A percentile compares a stretch with the other conserved stretches of the same genome.
Evolutionary conservation across 2,113 vertebrate genomes (phyloP).

Genomic region (Motacilla tschutschensis): DNA sequence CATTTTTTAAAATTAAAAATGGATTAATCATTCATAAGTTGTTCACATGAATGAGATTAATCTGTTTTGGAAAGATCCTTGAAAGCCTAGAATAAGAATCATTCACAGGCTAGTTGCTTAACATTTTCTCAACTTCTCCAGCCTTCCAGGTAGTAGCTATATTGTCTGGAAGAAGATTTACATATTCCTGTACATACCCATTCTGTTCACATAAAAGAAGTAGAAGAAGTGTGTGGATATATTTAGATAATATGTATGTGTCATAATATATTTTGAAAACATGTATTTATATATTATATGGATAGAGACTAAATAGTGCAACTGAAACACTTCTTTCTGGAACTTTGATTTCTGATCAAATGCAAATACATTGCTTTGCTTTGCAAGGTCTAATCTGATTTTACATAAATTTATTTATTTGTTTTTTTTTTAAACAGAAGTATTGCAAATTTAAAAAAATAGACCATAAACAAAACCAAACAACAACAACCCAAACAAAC

Average conservation of each 20-base stretch:
- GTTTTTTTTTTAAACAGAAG: neutral
- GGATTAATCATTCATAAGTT: neutral
- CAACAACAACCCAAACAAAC: neutral
- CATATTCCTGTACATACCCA: fast-evolving
- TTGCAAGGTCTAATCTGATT: neutral
- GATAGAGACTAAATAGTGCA: neutral
- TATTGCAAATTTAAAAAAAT: no score
- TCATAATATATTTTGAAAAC: neutral
- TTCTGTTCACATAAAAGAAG: neutral
- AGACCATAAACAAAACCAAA: neutral
- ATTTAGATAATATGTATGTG: neutral
- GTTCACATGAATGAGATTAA: neutral
- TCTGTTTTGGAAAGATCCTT: neutral
- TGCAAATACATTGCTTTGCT: neutral
- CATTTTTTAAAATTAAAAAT: neutral
- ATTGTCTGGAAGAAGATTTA: neutral
- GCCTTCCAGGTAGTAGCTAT: neutral
- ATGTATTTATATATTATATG: neutral
- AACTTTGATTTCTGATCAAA: neutral
- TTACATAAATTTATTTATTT: neutral
- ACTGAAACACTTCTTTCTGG: neutral
- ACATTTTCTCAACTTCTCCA: neutral
- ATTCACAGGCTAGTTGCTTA: neutral
- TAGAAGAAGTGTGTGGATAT: neutral
- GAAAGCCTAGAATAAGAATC: neutral